These are phyloP conservation scores for Pseudobourletiella spinata DNA, from an alignment of 1,140 invertebrate genomes.

Conservation along the genomic window DNA sequence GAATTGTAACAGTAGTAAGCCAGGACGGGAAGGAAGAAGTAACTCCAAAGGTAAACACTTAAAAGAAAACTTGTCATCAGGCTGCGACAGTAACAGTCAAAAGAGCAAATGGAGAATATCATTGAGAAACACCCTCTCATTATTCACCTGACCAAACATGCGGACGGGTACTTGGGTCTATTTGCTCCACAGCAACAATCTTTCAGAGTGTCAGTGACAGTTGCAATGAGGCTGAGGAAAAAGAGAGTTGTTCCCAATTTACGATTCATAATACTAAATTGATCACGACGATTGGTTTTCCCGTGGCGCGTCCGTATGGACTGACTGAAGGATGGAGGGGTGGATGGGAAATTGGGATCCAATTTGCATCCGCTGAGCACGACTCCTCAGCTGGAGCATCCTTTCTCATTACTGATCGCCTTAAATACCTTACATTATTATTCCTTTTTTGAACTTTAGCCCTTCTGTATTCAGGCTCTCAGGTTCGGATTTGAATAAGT, in stretches of 20 bases:
- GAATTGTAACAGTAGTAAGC: no score
- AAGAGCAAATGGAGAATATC: no score
- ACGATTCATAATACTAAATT: background rate
- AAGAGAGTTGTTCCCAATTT: background rate
- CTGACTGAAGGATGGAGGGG: background rate
- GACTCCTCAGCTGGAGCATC: background rate
- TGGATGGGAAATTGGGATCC: conserved; percentile 1
- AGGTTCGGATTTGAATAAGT: background rate
- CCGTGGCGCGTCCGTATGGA: background rate
- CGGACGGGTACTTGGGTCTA: no score
- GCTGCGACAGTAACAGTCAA: no score
- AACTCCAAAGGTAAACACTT: no score
- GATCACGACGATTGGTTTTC: background rate
- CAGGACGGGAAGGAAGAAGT: no score
- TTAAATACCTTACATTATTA: no score
- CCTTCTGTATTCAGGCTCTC: background rate
- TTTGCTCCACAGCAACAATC: no score
- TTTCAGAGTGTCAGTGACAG: background rate
- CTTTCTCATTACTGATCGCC: background rate
- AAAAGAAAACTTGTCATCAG: no score
- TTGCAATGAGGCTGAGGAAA: no score
- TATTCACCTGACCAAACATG: no score
- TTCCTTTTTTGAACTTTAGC: background rate
- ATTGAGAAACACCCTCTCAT: no score
- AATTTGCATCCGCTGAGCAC: conserved; percentile 1